These are phyloP conservation scores for Sinohyriopsis cumingii DNA, from an alignment of 2,888 invertebrate species.

Conservation along the genomic window DNA sequence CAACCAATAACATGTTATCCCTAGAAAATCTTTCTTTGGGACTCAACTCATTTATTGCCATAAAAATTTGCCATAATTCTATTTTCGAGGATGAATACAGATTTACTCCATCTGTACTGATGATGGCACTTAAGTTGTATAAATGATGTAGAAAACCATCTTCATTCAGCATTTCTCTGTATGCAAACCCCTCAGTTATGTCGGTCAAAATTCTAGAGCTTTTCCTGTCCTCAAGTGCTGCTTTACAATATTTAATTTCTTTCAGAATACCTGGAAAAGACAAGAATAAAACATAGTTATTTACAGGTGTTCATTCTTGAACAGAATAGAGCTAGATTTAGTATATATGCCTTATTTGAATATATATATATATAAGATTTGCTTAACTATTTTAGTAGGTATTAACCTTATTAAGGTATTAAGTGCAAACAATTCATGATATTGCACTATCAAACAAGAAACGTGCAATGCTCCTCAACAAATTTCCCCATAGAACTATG, in stretches of 20 bases:
- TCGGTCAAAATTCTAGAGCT: conserved; percentile 14
- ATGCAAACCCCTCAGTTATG: conserved; percentile 19
- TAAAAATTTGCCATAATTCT: too few species aligned
- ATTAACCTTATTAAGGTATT: too few species aligned
- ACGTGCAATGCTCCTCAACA: neutral
- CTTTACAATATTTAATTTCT: conserved; percentile 5
- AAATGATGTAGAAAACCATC: conserved; percentile 11
- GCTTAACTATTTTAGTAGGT: too few species aligned
- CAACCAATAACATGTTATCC: conserved; percentile 17
- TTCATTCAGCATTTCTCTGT: conserved; percentile 11
- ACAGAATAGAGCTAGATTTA: neutral
- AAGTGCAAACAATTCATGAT: too few species aligned
- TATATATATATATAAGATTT: too few species aligned
- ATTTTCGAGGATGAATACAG: too few species aligned
- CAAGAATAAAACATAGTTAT: neutral
- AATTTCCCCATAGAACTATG: too few species aligned
- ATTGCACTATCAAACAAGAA: neutral
- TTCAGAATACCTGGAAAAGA: conserved; percentile 11
- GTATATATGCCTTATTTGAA: too few species aligned
- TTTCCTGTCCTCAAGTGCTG: conserved; percentile 3
- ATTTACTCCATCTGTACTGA: conserved; percentile 35
- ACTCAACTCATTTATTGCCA: too few species aligned
- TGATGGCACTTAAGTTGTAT: conserved; percentile 18
- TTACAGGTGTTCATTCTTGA: neutral
- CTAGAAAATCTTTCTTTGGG: too few species aligned